Conservation (phyloP, 2,888 invertebrate genomes). For the Rutpela maculata region DNA sequence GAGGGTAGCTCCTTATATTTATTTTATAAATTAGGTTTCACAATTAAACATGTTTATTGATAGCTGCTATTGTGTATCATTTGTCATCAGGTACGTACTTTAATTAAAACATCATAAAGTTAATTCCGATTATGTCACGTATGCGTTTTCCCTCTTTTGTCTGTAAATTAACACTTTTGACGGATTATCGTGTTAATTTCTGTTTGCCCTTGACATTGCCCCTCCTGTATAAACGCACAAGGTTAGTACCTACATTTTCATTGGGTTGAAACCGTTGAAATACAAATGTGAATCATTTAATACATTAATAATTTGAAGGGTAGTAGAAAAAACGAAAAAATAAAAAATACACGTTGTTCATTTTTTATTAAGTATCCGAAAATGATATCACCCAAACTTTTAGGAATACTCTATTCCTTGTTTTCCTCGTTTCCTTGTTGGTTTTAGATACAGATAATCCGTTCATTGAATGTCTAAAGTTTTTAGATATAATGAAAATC, state of each 20-base stretch:
- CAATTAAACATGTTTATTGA: background rate
- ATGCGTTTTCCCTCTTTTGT: constrained; percentile 6
- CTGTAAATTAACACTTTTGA: constrained; percentile 7
- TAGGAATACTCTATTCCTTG: no score
- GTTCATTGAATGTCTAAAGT: background rate
- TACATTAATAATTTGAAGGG: no score
- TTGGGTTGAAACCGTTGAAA: background rate
- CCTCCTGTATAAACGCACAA: background rate
- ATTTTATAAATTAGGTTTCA: constrained; percentile 2
- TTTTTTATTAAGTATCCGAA: no score
- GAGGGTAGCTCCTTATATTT: background rate
- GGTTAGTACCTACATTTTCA: background rate
- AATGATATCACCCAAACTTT: no score
- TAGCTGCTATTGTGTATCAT: constrained; percentile 4
- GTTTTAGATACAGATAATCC: background rate
- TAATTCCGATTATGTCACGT: background rate
- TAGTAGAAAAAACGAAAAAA: no score
- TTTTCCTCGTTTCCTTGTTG: background rate
- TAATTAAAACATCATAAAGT: constrained; percentile 2
- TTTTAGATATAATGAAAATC: background rate
- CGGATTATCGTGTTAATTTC: constrained; percentile 7
- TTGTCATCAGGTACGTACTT: constrained; percentile 2
- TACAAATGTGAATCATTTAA: no score
- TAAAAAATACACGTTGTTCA: no score
- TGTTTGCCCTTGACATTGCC: background rate